Conservation (phyloP, 2,888 invertebrate genomes). For the Spialia ferax region DNA sequence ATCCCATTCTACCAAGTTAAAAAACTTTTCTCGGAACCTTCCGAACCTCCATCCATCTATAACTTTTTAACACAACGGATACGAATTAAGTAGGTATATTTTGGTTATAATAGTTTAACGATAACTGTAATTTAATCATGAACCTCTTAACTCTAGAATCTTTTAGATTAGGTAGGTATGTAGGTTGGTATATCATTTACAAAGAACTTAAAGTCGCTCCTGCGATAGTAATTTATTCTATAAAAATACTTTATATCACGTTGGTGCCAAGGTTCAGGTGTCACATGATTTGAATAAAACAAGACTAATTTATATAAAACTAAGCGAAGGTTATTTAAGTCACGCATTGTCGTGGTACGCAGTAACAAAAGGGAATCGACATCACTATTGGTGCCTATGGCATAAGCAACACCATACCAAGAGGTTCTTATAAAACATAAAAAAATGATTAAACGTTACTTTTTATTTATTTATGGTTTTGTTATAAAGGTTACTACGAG, state of each 20-base stretch:
- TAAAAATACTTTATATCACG: neutral
- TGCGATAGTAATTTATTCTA: neutral
- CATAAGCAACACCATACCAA: too few relatives aligned
- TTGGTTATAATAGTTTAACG: neutral
- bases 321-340: conserved; percentile 5
- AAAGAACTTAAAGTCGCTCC: neutral
- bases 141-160: neutral
- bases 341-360: conserved; percentile 10
- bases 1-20: neutral
- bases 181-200: too few relatives aligned
- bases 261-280: neutral
- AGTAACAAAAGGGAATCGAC: neutral
- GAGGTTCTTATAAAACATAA: neutral
- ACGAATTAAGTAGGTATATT: neutral
- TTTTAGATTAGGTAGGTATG: neutral
- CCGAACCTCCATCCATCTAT: neutral
- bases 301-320: neutral
- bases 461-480: too few relatives aligned
- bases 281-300: neutral
- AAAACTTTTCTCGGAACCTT: neutral
- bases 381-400: too few relatives aligned
- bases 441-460: too few relatives aligned
- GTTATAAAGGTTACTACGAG: too few relatives aligned
- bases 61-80: neutral
- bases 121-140: neutral